These are phyloP conservation scores for Heliothis peltigera DNA, from an alignment of 2,888 invertebrate species.

Conservation along the genomic window DNA sequence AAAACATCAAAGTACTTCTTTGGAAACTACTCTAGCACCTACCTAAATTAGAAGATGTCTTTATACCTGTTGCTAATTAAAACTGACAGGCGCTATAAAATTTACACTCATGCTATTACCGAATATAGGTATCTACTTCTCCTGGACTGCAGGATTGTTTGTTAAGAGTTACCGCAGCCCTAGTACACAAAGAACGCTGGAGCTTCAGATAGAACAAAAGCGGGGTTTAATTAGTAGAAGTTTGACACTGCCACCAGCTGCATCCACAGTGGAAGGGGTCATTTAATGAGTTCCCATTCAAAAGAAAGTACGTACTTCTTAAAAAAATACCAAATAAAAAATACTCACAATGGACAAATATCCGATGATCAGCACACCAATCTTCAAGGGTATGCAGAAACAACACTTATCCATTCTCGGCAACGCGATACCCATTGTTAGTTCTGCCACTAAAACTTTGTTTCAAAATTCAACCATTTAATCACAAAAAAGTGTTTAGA, in stretches of 20 bases:
- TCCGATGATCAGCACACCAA: conserved; percentile 80
- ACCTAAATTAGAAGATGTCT: background rate
- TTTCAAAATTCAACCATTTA: background rate
- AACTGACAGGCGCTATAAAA: background rate
- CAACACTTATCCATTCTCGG: conserved; percentile 78
- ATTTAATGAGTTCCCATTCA: no score
- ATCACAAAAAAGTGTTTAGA: background rate
- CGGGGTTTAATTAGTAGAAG: no score
- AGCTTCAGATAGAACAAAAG: no score
- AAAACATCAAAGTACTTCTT: background rate
- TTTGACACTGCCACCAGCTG: no score
- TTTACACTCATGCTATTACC: no score
- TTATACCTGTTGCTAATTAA: conserved; percentile 8
- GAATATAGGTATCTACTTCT: no score
- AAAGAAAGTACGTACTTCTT: background rate
- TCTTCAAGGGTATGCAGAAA: conserved; percentile 77
- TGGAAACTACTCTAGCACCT: background rate
- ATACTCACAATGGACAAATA: conserved; percentile 82
- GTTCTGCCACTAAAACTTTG: conserved; percentile 4
- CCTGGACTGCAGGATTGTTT: no score
- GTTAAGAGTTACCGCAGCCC: no score
- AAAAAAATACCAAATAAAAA: background rate
- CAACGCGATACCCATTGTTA: conserved; percentile 63
- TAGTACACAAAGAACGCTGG: no score
- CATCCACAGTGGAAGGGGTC: no score